Evolutionary conservation across 2,113 vertebrate genomes (phyloP), one percentile per base, ranked within the genome.

Genomic region (Manacus vitellinus): DNA sequence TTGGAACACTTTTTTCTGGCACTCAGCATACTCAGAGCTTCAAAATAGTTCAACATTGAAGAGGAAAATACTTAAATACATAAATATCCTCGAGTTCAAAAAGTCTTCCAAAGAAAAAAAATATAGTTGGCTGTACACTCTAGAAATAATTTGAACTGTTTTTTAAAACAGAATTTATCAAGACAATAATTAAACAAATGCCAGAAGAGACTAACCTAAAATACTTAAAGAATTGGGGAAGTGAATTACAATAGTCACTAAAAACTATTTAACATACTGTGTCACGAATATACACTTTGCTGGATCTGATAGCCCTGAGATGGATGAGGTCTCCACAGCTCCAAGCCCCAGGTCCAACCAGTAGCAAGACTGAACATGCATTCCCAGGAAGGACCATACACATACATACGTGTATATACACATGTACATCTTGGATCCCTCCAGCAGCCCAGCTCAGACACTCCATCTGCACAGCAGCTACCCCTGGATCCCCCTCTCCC

Each of bases 1-100:
- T 91, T 72, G 54, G 75, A 91, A 92, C 76, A 88, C 43, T 54
- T 95, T 72, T 33, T 85, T 87, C 83, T 88, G 70, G 41, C 39
- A 17, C 28, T 95, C 75, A 62, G 74, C 24, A 7, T 52, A 76
- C 66, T 80, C 24, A 66, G 88, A 93, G 55, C 75, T 94, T 62
- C 33, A 71, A 56, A 51, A 62, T 20, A 51, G 33, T 87, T 95
- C 89, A 93, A 71, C 56, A 74, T 52, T 35, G 71, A 97, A 72
- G 61, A 73, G 68, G 65, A 71, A 75, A 63, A 30, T 67, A 49
- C 24, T 93, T 89, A 71, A 94, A 91, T 85, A 89, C 52, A 73
- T 25, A 70, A 66, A 86, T 59, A 95, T 56, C 33, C 28, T 46
- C 22, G 85, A 75, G 37, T 62, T 61, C 31, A 35, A 31, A 61